phyloP scores from a whole-genome alignment of 2,888 invertebrate genomes.

The Oegoconia quadripuncta region DNA sequence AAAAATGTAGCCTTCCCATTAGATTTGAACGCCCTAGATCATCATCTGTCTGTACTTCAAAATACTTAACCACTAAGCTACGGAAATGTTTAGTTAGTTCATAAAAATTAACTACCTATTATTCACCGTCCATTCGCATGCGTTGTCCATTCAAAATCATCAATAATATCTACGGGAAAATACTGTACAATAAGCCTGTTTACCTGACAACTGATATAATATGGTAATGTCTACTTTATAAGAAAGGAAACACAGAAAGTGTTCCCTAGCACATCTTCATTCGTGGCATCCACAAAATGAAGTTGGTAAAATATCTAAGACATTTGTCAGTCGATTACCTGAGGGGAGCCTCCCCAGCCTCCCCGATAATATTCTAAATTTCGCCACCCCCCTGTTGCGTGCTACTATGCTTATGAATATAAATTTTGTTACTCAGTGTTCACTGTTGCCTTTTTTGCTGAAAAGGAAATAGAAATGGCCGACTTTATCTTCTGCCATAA shows the following conservation, averaged over 20 bases:
- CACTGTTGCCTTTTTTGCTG: slow-evolving; percentile 42
- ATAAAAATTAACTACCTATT: no score
- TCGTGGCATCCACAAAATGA: slow-evolving; percentile 61
- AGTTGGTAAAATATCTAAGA: slow-evolving; percentile 73
- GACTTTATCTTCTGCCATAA: slow-evolving; percentile 9
- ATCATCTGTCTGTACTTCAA: no score
- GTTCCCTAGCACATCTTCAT: slow-evolving; percentile 31
- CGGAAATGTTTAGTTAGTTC: no score
- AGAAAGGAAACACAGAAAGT: slow-evolving; percentile 6
- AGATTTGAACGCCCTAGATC: no score
- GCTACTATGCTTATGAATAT: slow-evolving; percentile 66
- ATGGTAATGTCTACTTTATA: no score
- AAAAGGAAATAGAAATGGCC: slow-evolving; percentile 20
- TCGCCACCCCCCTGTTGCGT: slow-evolving; percentile 50
- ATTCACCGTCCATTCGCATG: no score
- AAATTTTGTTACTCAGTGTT: slow-evolving; percentile 55
- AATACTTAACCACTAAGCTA: no score
- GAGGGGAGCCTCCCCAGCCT: slow-evolving; percentile 55
- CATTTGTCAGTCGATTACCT: slow-evolving; percentile 78
- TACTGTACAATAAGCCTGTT: no score
- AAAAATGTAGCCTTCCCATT: no score
- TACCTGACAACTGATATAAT: no score
- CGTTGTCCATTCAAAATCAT: no score
- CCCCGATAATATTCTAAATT: slow-evolving; percentile 64
- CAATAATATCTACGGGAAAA: no score